phyloP scores from a whole-genome alignment of 2,888 invertebrate genomes.

The Malthinus flaveolus region DNA sequence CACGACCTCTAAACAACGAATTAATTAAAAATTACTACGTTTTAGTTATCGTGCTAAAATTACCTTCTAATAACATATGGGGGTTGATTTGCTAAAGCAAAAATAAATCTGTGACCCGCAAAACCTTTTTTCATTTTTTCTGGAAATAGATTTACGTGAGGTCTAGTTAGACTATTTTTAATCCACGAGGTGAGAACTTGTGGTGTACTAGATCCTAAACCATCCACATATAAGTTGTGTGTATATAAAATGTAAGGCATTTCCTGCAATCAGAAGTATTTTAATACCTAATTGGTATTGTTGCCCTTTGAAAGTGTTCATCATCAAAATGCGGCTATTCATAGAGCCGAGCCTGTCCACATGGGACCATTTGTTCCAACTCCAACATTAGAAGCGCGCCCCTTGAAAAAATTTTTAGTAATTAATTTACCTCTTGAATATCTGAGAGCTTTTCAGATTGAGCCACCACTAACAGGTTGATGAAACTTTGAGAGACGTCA shows the following conservation, averaged over 20 bases:
- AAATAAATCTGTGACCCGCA: constrained; percentile 73
- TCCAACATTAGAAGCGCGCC: too few species aligned
- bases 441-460: constrained; percentile 61
- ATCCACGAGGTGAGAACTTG: constrained; percentile 73
- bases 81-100: constrained; percentile 72
- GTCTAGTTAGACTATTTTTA: constrained; percentile 64
- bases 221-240: constrained; percentile 73
- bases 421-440: constrained; percentile 38
- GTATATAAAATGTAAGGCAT: constrained; percentile 74
- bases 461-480: constrained; percentile 71
- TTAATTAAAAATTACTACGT: neutral
- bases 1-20: constrained; percentile 38
- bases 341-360: too few species aligned
- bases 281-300: too few species aligned
- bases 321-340: too few species aligned
- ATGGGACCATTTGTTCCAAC: too few species aligned
- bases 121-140: constrained; percentile 69
- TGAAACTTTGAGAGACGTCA: constrained; percentile 64
- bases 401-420: neutral
- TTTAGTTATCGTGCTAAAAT: constrained; percentile 6
- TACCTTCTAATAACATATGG: constrained; percentile 73
- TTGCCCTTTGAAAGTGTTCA: neutral
- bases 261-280: constrained; percentile 56
- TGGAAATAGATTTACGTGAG: constrained; percentile 68
- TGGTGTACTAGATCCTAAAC: constrained; percentile 70